Percentiles rank a stretch among this genome's conserved stretches.
phyloP scores from a whole-genome alignment of 2,888 invertebrate genomes.

The Chaetogeoica ovagalla region DNA sequence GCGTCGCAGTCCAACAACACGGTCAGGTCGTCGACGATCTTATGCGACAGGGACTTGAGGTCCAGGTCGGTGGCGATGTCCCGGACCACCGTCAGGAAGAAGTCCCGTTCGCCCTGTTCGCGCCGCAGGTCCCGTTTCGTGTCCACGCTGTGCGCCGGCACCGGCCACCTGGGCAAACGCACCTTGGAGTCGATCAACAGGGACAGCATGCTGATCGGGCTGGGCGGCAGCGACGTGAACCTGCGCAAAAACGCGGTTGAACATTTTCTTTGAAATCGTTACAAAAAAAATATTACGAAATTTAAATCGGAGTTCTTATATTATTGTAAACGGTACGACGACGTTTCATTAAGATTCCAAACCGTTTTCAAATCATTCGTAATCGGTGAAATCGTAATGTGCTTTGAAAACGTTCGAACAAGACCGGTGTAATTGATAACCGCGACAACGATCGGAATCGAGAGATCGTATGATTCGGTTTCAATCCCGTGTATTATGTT shows the following conservation, averaged over 20 bases:
- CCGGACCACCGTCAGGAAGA: conserved; percentile 63
- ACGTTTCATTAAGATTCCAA: no score
- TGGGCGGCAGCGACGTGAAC: conserved; percentile 63
- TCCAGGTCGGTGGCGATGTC: conserved; percentile 64
- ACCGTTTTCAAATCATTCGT: no score
- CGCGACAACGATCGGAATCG: no score
- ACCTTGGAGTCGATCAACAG: conserved; percentile 63
- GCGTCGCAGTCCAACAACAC: conserved; percentile 62
- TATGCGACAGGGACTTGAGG: conserved; percentile 61
- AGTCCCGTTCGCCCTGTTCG: conserved; percentile 61
- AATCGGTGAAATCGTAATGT: no score
- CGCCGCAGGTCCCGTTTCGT: conserved; percentile 59
- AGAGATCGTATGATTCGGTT: no score
- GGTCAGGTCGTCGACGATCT: conserved; percentile 62
- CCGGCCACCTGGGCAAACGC: conserved; percentile 61
- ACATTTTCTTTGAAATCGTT: no score
- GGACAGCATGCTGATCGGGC: conserved; percentile 62
- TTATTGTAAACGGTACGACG: no score
- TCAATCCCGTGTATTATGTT: no score
- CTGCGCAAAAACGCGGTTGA: conserved; percentile 56
- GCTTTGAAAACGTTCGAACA: no score
- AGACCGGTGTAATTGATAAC: no score
- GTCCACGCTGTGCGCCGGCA: conserved; percentile 60
- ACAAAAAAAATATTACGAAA: no score
- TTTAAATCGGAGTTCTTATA: no score